Percentiles rank a stretch among this genome's conserved stretches.
These are phyloP conservation scores for Urocyon cinereoargenteus DNA, from an alignment of 2,797 vertebrate species.

Conservation along the genomic window DNA sequence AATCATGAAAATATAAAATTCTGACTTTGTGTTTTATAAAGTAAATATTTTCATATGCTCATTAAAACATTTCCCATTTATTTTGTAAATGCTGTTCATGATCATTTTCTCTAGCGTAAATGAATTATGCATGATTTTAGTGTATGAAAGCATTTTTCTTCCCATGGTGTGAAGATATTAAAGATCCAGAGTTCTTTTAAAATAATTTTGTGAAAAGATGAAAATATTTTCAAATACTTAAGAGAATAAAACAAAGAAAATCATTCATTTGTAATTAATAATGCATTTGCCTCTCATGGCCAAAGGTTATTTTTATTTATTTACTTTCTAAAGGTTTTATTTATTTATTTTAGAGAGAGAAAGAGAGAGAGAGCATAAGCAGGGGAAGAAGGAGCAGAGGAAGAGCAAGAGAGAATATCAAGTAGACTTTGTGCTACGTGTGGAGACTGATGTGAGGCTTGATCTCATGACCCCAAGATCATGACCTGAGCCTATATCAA, in stretches of 20 bases:
- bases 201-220: constrained; percentile 25
- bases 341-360: background rate
- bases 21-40: background rate
- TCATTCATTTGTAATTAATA: background rate
- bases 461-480: background rate
- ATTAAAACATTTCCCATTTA: constrained; percentile 36
- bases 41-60: background rate
- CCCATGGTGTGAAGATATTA: background rate
- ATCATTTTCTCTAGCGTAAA: constrained; percentile 45
- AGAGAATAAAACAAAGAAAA: constrained; percentile 10
- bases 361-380: background rate
- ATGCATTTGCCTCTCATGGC: background rate
- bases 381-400: background rate
- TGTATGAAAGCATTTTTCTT: constrained; percentile 42
- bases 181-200: background rate
- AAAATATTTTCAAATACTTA: constrained; percentile 29
- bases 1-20: constrained; percentile 8
- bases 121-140: constrained; percentile 54
- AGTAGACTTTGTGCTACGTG: background rate
- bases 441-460: background rate
- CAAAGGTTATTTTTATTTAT: constrained; percentile 13
- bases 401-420: background rate
- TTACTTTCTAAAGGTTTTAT: background rate
- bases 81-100: constrained; percentile 30
- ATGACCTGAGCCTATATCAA: background rate